These are phyloP conservation scores for Parasteatoda lunata DNA, from an alignment of 2,888 invertebrate species.

Conservation along the genomic window DNA sequence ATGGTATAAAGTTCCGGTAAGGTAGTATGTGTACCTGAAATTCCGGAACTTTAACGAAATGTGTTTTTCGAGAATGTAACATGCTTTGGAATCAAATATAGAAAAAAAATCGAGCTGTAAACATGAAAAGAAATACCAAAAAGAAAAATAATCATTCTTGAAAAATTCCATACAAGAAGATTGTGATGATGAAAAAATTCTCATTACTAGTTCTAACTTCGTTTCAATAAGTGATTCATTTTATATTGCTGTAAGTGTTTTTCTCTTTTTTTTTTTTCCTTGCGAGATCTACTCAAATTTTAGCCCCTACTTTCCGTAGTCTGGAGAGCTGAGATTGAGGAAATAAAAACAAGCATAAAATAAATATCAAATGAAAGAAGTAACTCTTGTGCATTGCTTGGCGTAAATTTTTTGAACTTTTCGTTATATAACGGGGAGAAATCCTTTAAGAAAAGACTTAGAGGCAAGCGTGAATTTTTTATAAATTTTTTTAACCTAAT, in stretches of 20 bases:
- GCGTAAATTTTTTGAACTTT: not conserved
- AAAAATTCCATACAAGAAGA: constrained; percentile 23
- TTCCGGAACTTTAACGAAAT: constrained; percentile 31
- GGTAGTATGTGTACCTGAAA: constrained; percentile 20
- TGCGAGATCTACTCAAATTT: constrained; percentile 18
- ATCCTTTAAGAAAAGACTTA: constrained; percentile 35
- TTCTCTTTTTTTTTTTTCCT: constrained; percentile 11
- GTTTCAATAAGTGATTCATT: constrained; percentile 60
- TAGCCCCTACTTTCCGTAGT: not conserved
- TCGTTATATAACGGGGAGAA: constrained; percentile 12
- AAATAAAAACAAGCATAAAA: constrained; percentile 36
- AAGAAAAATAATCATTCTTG: constrained; percentile 5
- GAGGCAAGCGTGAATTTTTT: constrained; percentile 41
- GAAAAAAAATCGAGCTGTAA: constrained; percentile 6
- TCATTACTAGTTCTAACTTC: constrained; percentile 58
- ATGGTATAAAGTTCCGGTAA: constrained; percentile 20
- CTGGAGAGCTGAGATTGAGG: constrained; percentile 5
- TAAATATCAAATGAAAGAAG: constrained; percentile 25
- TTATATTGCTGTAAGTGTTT: constrained; percentile 8
- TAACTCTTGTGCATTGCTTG: constrained; percentile 12
- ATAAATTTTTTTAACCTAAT: constrained; percentile 7
- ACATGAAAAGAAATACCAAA: not conserved
- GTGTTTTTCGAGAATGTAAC: constrained; percentile 39
- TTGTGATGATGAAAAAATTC: constrained; percentile 22
- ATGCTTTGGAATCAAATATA: constrained; percentile 36